These are phyloP conservation scores for Puffinus mauretanicus DNA, from an alignment of 2,113 vertebrate genomes.

Conservation along the genomic window DNA sequence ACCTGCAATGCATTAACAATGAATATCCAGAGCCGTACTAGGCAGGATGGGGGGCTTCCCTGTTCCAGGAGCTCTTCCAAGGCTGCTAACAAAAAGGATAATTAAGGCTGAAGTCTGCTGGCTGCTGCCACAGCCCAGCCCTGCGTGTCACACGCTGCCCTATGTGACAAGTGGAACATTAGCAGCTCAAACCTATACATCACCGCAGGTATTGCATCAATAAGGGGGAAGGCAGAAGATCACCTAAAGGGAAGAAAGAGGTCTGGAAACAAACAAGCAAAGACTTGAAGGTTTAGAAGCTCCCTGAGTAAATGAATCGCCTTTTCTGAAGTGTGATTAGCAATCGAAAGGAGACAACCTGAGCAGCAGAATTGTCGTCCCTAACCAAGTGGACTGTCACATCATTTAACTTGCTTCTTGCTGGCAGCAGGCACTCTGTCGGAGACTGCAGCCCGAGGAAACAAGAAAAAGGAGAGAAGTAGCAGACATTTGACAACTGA, in stretches of 20 bases:
- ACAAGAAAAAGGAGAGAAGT: background rate
- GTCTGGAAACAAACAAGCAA: background rate
- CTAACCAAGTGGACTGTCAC: constrained; percentile 12
- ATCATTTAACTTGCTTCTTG: background rate
- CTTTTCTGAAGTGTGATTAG: constrained; percentile 7
- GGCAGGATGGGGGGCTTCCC: background rate
- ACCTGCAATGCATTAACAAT: background rate
- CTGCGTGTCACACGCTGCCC: background rate
- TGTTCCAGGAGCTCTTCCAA: background rate
- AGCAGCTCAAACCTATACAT: background rate
- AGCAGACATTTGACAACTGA: constrained; percentile 4
- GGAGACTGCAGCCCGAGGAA: background rate
- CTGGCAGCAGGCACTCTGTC: constrained; percentile 35
- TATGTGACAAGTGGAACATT: background rate
- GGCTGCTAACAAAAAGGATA: background rate
- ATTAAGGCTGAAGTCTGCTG: background rate
- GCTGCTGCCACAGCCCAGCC: background rate
- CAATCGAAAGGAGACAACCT: background rate
- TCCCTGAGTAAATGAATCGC: background rate
- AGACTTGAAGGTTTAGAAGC: background rate
- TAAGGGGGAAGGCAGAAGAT: background rate
- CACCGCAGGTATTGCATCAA: background rate
- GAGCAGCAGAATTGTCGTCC: background rate
- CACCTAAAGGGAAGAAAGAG: background rate
- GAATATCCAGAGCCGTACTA: background rate